phyloP scores from a whole-genome alignment of 2,113 vertebrate genomes.

The Martes martes region DNA sequence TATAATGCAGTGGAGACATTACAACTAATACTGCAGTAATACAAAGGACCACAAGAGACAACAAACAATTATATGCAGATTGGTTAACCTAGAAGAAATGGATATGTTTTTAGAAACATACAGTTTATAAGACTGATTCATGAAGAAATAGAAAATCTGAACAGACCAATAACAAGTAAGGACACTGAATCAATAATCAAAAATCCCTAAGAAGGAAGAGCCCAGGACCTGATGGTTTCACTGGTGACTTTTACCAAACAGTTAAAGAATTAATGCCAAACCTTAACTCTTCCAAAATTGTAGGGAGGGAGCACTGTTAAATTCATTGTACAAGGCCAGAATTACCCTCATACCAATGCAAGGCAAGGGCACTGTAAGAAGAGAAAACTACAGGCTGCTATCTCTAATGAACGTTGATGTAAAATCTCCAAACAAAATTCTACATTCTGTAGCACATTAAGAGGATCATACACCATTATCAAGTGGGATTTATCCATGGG shows the following conservation, averaged over 20 bases:
- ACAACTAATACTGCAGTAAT: background rate
- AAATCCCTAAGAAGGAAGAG: background rate
- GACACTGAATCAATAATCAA: background rate
- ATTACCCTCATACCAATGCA: background rate
- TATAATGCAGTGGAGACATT: background rate
- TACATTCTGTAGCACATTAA: background rate
- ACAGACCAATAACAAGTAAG: background rate
- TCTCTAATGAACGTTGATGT: background rate
- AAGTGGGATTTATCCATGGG: background rate
- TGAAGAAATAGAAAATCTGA: background rate
- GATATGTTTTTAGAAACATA: background rate
- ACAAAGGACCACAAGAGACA: background rate
- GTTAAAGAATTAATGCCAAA: background rate
- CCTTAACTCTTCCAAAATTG: background rate
- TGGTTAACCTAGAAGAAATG: background rate
- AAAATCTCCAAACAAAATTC: background rate
- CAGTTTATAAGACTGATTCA: background rate
- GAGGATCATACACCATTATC: background rate
- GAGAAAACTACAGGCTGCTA: background rate
- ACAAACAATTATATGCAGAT: background rate
- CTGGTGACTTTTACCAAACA: background rate
- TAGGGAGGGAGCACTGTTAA: background rate
- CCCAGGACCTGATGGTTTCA: background rate
- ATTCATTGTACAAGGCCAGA: background rate
- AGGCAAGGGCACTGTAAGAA: background rate